phyloP scores from a whole-genome alignment of 2,797 vertebrate genomes.

The Acestrorhynchus altus region DNA sequence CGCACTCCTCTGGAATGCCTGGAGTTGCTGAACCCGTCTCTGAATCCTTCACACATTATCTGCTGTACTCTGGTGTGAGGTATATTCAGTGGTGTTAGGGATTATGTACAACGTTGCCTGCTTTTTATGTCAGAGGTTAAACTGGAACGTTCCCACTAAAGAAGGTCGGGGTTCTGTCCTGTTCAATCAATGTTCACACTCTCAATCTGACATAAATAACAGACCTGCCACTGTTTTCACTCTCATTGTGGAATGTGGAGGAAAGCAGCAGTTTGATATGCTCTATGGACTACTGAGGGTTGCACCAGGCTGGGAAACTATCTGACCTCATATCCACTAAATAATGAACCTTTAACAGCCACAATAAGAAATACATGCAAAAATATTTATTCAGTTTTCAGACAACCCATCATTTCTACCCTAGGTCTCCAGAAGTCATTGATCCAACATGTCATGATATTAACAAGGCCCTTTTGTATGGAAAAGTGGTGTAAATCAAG shows the following conservation, averaged over 20 bases:
- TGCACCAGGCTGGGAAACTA: background rate
- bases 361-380: no score
- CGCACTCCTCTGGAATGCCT: constrained; percentile 39
- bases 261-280: background rate
- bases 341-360: no score
- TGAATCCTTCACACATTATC: constrained; percentile 10
- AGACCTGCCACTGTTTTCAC: background rate
- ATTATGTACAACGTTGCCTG: constrained; percentile 7
- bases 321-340: background rate
- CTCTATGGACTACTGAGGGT: background rate
- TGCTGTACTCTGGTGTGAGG: background rate
- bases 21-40: constrained; percentile 17
- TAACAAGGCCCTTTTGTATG: no score
- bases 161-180: background rate
- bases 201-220: background rate
- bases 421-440: no score
- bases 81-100: background rate
- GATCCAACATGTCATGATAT: no score
- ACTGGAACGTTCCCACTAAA: background rate
- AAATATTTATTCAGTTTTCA: no score
- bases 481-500: no score
- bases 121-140: background rate
- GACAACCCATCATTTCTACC: no score
- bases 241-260: background rate
- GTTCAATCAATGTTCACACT: background rate